These are phyloP conservation scores for Palythoa heliodiscus DNA, from an alignment of 92 coral and sea anemone species.

Conservation along the genomic window DNA sequence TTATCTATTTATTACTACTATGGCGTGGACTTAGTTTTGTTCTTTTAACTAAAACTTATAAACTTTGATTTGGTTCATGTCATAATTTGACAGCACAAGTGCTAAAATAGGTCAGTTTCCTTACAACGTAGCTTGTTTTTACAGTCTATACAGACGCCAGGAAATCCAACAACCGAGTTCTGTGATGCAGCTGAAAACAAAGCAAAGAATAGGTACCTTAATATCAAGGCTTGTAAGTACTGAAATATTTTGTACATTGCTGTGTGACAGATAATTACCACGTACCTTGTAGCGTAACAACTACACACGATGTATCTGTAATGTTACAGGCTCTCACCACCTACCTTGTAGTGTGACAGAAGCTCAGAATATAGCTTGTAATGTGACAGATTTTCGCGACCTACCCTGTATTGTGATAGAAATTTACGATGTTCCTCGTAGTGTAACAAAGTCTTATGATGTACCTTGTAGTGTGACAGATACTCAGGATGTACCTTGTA, in stretches of 20 bases:
- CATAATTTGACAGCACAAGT: too few relatives aligned
- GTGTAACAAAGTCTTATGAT: not conserved
- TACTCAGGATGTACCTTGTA: too few relatives aligned
- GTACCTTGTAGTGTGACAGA: too few relatives aligned
- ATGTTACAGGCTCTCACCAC: not conserved
- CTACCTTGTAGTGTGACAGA: not conserved
- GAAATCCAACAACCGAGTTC: conserved; percentile 34
- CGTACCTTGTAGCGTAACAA: not conserved
- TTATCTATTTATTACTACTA: too few relatives aligned
- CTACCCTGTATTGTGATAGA: not conserved
- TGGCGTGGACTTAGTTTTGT: too few relatives aligned
- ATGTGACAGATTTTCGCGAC: not conserved
- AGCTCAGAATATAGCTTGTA: not conserved
- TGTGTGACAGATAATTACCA: not conserved
- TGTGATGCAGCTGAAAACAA: conserved; percentile 51
- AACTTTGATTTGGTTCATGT: too few relatives aligned
- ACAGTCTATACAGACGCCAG: conserved; percentile 55
- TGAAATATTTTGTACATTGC: not conserved
- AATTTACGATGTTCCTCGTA: not conserved
- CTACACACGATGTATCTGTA: not conserved
- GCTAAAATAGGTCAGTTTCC: too few relatives aligned
- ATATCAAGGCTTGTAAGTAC: conserved; percentile 78
- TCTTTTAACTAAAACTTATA: too few relatives aligned
- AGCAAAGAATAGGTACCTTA: conserved; percentile 68
- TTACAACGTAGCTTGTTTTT: not conserved